Evolutionary conservation across 1,140 invertebrate genomes (phyloP).

Genomic region (Rhagoletis zephyria): DNA sequence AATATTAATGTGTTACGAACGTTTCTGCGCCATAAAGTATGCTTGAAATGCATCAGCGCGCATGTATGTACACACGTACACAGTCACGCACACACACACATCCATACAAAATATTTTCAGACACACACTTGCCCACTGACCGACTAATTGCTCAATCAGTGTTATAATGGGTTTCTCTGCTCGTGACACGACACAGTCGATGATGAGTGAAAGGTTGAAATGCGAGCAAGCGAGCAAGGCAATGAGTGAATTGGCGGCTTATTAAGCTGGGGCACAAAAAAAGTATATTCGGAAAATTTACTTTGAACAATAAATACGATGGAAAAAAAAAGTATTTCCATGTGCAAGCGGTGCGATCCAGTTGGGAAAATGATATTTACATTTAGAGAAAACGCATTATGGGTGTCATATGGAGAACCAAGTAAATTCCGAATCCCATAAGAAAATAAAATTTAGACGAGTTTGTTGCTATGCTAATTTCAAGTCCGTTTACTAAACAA

Average conservation of each 20-base stretch:
- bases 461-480: too few relatives aligned
- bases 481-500: too few relatives aligned
- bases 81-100: not conserved
- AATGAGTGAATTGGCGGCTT: not conserved
- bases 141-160: slow-evolving; percentile 49
- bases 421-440: too few relatives aligned
- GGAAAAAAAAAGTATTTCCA: too few relatives aligned
- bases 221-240: not conserved
- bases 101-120: not conserved
- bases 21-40: not conserved
- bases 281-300: not conserved
- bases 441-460: too few relatives aligned
- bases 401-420: too few relatives aligned
- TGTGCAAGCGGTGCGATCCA: too few relatives aligned
- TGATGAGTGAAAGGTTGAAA: slow-evolving; percentile 31
- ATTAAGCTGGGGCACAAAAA: not conserved
- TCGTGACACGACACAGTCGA: slow-evolving; percentile 18
- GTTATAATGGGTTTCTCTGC: slow-evolving; percentile 30
- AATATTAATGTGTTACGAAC: not conserved
- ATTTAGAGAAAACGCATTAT: too few relatives aligned
- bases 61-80: not conserved
- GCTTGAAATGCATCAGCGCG: slow-evolving; percentile 12
- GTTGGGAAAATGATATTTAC: too few relatives aligned
- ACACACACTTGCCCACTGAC: not conserved
- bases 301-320: too few relatives aligned